phyloP scores from a whole-genome alignment of 2,113 vertebrate genomes.

The Mus spicilegus region DNA sequence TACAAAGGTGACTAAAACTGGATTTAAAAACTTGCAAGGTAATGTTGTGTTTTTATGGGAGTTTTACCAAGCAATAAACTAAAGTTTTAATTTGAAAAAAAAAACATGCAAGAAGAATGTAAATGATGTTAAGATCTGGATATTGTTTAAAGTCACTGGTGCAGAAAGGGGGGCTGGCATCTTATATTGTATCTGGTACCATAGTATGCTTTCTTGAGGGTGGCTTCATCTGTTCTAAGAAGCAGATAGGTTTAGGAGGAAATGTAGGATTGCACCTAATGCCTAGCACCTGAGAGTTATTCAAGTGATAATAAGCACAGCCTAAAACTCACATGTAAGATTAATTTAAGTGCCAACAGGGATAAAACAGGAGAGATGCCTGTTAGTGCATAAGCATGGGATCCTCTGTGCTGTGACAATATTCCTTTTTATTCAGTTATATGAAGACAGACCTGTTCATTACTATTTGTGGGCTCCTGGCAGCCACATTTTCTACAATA shows the following conservation, averaged over 20 bases:
- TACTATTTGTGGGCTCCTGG: background rate
- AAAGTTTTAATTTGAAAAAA: background rate
- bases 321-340: background rate
- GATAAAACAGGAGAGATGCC: background rate
- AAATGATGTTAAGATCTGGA: background rate
- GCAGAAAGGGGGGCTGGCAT: background rate
- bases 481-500: background rate
- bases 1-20: background rate
- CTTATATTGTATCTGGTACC: background rate
- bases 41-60: background rate
- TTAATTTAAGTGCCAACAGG: background rate
- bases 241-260: background rate
- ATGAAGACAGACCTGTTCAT: background rate
- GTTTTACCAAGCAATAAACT: background rate
- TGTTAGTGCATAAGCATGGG: background rate
- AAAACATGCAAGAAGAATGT: constrained; percentile 25
- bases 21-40: constrained; percentile 29
- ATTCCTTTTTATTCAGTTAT: background rate
- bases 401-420: background rate
- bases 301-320: background rate
- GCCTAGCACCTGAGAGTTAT: background rate
- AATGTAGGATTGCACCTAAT: background rate
- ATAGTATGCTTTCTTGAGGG: background rate
- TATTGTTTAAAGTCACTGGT: background rate
- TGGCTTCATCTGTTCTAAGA: background rate